Base-by-base conservation (phyloP, 2,888 invertebrate species). In the Lacanobia oleracea region DNA sequence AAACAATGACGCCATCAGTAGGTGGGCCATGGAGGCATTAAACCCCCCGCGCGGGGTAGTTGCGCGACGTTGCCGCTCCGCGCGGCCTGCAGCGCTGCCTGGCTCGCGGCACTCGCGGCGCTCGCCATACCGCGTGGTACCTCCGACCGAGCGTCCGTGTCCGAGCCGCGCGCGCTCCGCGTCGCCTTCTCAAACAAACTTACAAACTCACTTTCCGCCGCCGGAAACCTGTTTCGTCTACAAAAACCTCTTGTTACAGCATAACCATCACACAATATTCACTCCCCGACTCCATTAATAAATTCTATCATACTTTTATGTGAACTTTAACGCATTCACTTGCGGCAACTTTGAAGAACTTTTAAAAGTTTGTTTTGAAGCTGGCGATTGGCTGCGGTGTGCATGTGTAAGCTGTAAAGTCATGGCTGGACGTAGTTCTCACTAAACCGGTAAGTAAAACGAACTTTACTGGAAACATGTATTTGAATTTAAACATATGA, bases 361-460 rank as follows among this genome's bases (percentile, higher is more conserved):
- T 94, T 90, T 86, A 79, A 88, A 93, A 94, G 92, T 93, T 93
- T 93, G 91, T 93, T 92, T 90, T 88, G 87, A 90, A 90, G 88
- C 87, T 89, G 87, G 87, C 86, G 86, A 81, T 86, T 86, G 77
- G 80, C 82, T 81, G 88, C 87, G 83, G 88, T 90, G 90, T 92
- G 90, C 88, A 88, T 91, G 89, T 91, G 91, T 90, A 88, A 90
- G 89, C 90, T 92, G 87, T 83, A 89, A 88, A 91, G 91, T 91
- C 88, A 94, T 94, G 93, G 91, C 92, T 91, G 93, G 90, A 89
- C 92, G 89, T 91, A 92, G 91, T 92, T 90, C 92, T 91, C 90
- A 88, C 88, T 94, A 93, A 95, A 95, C 94, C 94, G 95, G 95
- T 95, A 95, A 94, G 95, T 94, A 88, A 92, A 93, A 93, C 91